phyloP scores from a whole-genome alignment of 2,113 vertebrate species.

The Daboia siamensis region DNA sequence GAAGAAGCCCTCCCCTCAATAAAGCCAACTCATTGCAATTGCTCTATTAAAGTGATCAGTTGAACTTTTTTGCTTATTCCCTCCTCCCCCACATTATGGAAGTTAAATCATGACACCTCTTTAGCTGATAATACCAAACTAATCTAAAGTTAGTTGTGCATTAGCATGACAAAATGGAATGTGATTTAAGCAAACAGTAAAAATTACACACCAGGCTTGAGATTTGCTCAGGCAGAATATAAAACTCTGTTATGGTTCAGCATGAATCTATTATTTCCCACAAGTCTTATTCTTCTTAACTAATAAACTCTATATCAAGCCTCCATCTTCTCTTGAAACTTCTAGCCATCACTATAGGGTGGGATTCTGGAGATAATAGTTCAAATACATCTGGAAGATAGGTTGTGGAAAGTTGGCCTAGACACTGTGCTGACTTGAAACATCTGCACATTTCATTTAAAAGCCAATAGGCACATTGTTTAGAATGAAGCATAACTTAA shows the following conservation, averaged over 20 bases:
- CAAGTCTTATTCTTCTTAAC: not conserved
- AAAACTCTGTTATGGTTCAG: not conserved
- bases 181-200: not conserved
- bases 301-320: not conserved
- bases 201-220: not conserved
- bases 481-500: not conserved
- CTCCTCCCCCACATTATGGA: not conserved
- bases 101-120: not conserved
- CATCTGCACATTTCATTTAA: not conserved
- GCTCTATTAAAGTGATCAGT: not conserved
- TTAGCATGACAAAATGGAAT: slow-evolving; percentile 9
- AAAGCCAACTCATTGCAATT: slow-evolving; percentile 20
- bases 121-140: slow-evolving; percentile 24
- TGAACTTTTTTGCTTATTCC: not conserved
- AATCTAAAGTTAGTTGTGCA: slow-evolving; percentile 25
- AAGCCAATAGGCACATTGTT: not conserved
- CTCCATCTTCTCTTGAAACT: not conserved
- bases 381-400: not conserved
- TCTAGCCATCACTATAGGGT: not conserved
- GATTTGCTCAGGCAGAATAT: not conserved
- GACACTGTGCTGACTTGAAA: not conserved
- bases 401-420: not conserved
- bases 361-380: not conserved
- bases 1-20: not conserved
- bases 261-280: not conserved